Evolutionary conservation across 2,113 vertebrate species (phyloP), one percentile per base, ranked within the genome.

Genomic region (Serinus canaria): DNA sequence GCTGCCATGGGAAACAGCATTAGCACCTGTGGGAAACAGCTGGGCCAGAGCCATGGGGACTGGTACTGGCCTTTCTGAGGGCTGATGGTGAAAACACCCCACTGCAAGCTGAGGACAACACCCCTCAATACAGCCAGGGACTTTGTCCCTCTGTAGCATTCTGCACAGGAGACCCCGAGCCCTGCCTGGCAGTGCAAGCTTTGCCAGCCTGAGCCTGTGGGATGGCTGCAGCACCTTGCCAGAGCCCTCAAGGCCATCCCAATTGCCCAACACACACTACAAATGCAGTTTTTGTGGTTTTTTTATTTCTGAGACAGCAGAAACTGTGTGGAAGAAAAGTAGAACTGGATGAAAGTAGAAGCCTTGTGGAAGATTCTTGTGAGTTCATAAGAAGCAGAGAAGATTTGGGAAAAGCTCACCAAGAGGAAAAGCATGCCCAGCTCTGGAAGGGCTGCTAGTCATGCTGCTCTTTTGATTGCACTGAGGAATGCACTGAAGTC

Each of bases 131-230:
- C 20, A n/a, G 27, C 4, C 18, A 23, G 22, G 28, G n/a, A 8
- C 20, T 31, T 74, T 13, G 9, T 70, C 28, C 35, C 43, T 2
- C 52, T 2, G 2, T 15, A 31, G n/a, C 39, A 6, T 50, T 44
- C 62, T 80, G 46, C 12, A 1, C 18, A 13, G 83, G 62, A 44
- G 31, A 37, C 20, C 23, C 37, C 0, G 0, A 41, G 15, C 21
- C 43, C 19, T 15, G 6, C n/a, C 47, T 78, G n/a, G 43, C 37
- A 39, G 2, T 9, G 44, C 47, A 6, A 11, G 16, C n/a, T 49
- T 63, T 33, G n/a, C 66, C 60, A 69, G 35, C 37, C 46, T 39
- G 37, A 77, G 49, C 30, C 78, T 47, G 37, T 3, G 14, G 86
- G 18, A 15, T 15, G 30, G 37, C 66, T 85, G 13, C 20, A 39